A percentile compares a stretch with the other conserved stretches of the same genome.
phyloP scores from a whole-genome alignment of 2,113 vertebrate genomes.

The Bubalus kerabau region DNA sequence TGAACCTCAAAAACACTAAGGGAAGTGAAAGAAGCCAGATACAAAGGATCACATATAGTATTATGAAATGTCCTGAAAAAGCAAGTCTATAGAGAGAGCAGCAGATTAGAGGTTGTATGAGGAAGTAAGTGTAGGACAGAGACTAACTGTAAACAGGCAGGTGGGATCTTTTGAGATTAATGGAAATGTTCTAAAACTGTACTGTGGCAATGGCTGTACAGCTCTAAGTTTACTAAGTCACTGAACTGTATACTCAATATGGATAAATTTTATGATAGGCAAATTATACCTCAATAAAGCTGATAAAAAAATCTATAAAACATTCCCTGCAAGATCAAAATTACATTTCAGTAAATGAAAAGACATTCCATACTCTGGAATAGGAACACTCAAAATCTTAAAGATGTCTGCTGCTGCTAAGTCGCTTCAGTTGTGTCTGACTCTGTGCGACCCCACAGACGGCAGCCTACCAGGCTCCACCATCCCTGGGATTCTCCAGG shows the following conservation, averaged over 20 bases:
- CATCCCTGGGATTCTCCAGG: too few relatives aligned
- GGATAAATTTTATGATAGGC: neutral
- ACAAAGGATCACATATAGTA: neutral
- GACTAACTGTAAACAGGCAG: neutral
- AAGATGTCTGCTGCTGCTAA: neutral
- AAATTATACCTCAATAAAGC: neutral
- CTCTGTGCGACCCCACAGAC: too few relatives aligned
- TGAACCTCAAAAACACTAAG: neutral
- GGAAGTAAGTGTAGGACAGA: neutral
- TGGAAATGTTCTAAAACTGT: neutral
- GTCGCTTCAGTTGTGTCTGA: too few relatives aligned
- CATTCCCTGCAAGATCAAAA: neutral
- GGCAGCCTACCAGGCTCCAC: too few relatives aligned
- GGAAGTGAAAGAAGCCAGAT: neutral
- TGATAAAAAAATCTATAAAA: neutral
- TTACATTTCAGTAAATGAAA: neutral
- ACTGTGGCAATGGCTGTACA: neutral
- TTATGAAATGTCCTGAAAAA: neutral
- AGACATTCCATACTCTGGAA: neutral
- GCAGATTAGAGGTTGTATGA: neutral
- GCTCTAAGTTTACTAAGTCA: neutral
- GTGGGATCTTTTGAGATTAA: neutral
- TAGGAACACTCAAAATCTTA: neutral
- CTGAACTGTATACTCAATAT: neutral
- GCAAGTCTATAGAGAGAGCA: neutral